phyloP scores from a whole-genome alignment of 2,113 vertebrate genomes.

The Megaleporinus macrocephalus region DNA sequence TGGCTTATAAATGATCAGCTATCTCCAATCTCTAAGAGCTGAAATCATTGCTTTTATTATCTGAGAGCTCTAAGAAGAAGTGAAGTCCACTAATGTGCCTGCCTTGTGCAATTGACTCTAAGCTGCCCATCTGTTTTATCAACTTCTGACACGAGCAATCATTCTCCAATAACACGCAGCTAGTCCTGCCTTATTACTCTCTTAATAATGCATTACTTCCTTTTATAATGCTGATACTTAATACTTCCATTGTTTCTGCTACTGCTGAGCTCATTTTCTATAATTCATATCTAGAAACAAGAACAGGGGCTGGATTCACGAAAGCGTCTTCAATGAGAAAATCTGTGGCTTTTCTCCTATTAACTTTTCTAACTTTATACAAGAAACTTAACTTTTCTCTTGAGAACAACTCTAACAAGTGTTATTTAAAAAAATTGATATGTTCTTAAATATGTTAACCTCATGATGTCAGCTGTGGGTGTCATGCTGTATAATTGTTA shows the following conservation, averaged over 20 bases:
- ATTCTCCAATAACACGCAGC: conserved; percentile 50
- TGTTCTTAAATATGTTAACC: too few relatives aligned
- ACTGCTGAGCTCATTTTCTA: neutral
- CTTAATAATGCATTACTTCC: conserved; percentile 75
- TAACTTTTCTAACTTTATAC: too few relatives aligned
- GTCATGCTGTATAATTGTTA: too few relatives aligned
- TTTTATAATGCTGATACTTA: conserved; percentile 73
- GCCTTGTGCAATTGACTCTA: neutral
- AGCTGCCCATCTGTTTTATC: conserved; percentile 27
- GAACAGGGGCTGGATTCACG: neutral
- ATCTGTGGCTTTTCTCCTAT: too few relatives aligned
- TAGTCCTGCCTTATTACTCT: conserved; percentile 68
- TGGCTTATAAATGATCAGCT: neutral
- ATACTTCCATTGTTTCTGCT: conserved; percentile 52
- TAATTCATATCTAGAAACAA: neutral
- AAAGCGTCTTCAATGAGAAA: too few relatives aligned
- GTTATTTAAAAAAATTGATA: too few relatives aligned
- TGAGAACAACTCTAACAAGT: too few relatives aligned
- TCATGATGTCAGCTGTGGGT: too few relatives aligned
- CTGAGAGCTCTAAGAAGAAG: neutral
- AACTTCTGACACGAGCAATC: conserved; percentile 16
- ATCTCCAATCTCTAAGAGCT: neutral
- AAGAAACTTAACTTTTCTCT: too few relatives aligned
- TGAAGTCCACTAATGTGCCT: conserved; percentile 42
- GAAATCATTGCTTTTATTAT: neutral